Evolutionary conservation across 2,888 invertebrate species (phyloP), one percentile per base, ranked within the genome.

Genomic region (Apodemia hepburni): DNA sequence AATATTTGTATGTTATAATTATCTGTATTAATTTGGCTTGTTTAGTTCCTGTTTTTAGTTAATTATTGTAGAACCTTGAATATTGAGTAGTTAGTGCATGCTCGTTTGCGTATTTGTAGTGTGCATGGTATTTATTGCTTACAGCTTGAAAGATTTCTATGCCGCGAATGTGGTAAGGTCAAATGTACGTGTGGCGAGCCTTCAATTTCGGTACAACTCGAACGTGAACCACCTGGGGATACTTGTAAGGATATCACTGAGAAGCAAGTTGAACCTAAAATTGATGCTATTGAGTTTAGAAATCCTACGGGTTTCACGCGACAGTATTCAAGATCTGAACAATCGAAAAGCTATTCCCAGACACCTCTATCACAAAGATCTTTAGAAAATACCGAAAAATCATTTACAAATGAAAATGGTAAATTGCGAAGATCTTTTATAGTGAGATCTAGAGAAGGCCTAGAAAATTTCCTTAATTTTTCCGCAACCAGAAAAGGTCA

Each of bases 91-190:
- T 15, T 57, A 57, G 29, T 57, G 54, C 54, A 35, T 38, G 61
- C 15, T 51, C 18, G 35, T 54, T 49, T 54, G 51, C 35, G 35
- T 61, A 51, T 61, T 54, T 42, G 86, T 90, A 90, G 91, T 85
- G 73, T 85, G 92, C 92, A 92, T 92, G 93, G 84, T 80, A 81
- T 92, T 92, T 92, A 92, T 89, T 93, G 93, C 93, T 93, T 93
- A 79, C 93, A 94, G 94, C 93, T 94, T 93, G 94, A 94, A 93
- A 94, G 93, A 87, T 94, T 94, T 93, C 93, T 94, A 92, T 94
- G 94, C 93, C 93, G 93, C 85, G 93, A 93, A 78, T 94, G 94
- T 93, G 93, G 93, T 90, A 93, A 92, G 84, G 92, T 94, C 85
- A 94, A 94, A 87, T 94, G 94, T 84, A 86, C 91, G 84, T 94